A percentile compares a stretch with the other conserved stretches of the same genome.
Conservation (phyloP, 2,797 vertebrate species). For the Danio choprae region DNA sequence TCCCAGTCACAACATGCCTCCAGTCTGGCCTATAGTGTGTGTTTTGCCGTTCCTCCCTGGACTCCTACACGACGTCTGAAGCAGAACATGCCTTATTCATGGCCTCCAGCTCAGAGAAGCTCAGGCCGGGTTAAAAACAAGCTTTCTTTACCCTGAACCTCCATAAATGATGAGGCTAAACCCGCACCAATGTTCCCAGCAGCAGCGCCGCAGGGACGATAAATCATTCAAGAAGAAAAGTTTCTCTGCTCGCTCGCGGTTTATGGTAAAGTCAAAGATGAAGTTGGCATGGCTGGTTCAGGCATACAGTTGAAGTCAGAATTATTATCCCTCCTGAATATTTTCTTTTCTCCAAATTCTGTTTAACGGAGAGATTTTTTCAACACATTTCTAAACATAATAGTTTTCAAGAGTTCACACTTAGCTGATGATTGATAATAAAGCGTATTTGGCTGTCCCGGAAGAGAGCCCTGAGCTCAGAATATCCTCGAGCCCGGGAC, state of each 20-base stretch:
- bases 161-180: constrained; percentile 65
- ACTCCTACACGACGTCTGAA: constrained; percentile 15
- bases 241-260: constrained; percentile 20
- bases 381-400: too few species aligned
- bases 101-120: constrained; percentile 44
- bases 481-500: too few species aligned
- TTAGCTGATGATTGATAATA: too few species aligned
- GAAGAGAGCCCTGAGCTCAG: too few species aligned
- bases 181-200: constrained; percentile 35
- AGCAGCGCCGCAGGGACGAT: constrained; percentile 60
- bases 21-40: constrained; percentile 25
- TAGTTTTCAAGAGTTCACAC: too few species aligned
- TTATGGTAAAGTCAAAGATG: constrained; percentile 22
- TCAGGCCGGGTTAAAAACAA: constrained; percentile 48
- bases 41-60: constrained; percentile 21
- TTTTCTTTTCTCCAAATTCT: too few species aligned
- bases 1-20: constrained; percentile 49
- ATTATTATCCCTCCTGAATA: too few species aligned
- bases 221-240: constrained; percentile 65
- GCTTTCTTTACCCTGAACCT: constrained; percentile 49
- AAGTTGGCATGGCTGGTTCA: constrained; percentile 1
- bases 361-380: too few species aligned
- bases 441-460: too few species aligned
- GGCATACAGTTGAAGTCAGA: too few species aligned
- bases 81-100: constrained; percentile 62